phyloP scores from a whole-genome alignment of 2,797 vertebrate species.

The Spinus olivaceus region DNA sequence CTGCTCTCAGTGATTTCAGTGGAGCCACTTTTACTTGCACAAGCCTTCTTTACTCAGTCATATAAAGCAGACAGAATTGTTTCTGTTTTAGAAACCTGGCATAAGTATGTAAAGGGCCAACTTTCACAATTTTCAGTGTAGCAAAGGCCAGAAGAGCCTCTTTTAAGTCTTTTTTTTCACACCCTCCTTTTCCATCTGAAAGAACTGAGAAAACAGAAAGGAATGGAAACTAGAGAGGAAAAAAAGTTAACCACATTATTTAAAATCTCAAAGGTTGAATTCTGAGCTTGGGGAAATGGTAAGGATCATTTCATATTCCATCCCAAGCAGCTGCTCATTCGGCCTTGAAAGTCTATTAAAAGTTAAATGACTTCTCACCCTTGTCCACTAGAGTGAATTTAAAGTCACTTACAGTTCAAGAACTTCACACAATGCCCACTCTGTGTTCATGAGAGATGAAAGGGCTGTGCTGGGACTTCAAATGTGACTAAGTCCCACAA shows the following conservation, averaged over 20 bases:
- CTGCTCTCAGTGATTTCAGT: background rate
- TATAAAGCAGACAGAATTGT: background rate
- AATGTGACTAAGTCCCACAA: constrained; percentile 40
- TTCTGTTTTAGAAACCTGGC: background rate
- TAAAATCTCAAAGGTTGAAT: constrained; percentile 30
- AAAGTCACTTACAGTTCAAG: constrained; percentile 65
- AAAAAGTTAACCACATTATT: background rate
- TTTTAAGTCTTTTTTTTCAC: background rate
- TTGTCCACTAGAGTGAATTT: constrained; percentile 54
- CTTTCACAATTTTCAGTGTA: background rate
- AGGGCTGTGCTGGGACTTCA: constrained; percentile 31
- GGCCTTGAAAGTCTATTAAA: constrained; percentile 52
- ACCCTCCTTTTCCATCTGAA: background rate
- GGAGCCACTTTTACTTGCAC: background rate
- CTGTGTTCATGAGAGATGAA: constrained; percentile 54
- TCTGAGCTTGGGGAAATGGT: constrained; percentile 19
- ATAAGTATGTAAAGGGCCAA: background rate
- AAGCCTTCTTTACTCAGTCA: background rate
- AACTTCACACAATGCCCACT: constrained; percentile 49
- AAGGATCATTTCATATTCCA: constrained; percentile 37
- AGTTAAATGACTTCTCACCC: constrained; percentile 56
- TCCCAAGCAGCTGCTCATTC: constrained; percentile 36
- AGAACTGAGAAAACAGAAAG: background rate
- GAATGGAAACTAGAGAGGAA: background rate
- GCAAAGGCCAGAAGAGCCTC: background rate